phyloP scores from a whole-genome alignment of 2,888 invertebrate species.

The Bellardia bayeri region DNA sequence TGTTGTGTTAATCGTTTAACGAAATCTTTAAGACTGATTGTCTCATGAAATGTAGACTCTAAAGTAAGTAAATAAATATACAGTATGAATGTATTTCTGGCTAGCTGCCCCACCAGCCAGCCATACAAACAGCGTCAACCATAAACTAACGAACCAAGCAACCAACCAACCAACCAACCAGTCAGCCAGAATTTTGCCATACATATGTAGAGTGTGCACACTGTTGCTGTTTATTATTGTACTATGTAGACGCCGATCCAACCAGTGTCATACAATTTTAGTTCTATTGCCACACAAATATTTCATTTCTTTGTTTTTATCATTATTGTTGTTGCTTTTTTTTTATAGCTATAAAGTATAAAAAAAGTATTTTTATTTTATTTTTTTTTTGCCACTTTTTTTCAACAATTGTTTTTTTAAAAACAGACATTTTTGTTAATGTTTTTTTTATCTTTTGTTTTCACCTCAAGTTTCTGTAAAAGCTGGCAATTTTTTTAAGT shows the following conservation, averaged over 20 bases:
- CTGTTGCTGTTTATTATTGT: constrained; percentile 49
- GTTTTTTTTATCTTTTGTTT: constrained; percentile 38
- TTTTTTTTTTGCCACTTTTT: constrained; percentile 26
- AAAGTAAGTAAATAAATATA: constrained; percentile 68
- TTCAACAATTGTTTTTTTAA: constrained; percentile 25
- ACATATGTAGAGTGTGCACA: constrained; percentile 55
- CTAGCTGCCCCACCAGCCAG: constrained; percentile 56
- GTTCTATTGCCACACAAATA: constrained; percentile 51
- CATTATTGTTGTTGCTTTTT: constrained; percentile 18
- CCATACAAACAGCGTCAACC: constrained; percentile 39
- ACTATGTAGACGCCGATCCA: constrained; percentile 33
- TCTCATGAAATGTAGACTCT: constrained; percentile 70
- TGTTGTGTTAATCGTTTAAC: constrained; percentile 80
- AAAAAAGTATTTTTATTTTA: constrained; percentile 16
- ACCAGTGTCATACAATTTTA: constrained; percentile 55
- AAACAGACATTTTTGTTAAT: constrained; percentile 22
- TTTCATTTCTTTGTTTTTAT: constrained; percentile 2
- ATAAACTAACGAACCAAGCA: constrained; percentile 9
- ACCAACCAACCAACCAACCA: constrained; percentile 8
- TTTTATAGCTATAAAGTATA: background rate
- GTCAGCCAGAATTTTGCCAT: constrained; percentile 48
- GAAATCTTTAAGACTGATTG: constrained; percentile 82
- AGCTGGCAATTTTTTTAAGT: background rate
- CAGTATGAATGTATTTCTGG: constrained; percentile 64
- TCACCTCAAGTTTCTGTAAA: constrained; percentile 37